Conservation (phyloP, 2,113 vertebrate genomes). For the Muscicapa adusta region DNA sequence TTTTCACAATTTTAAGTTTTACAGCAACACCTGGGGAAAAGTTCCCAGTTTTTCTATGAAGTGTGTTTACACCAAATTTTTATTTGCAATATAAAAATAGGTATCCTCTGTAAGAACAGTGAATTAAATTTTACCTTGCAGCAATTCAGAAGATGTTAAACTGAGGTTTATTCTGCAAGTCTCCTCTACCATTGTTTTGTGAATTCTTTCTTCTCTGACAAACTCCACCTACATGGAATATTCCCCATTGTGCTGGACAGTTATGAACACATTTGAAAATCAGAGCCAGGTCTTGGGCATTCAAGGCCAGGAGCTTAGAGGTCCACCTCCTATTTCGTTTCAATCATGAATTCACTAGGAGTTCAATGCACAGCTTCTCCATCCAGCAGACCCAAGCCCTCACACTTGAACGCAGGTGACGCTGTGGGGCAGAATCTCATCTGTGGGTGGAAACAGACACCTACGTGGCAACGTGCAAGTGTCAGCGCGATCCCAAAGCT, state of each 20-base stretch:
- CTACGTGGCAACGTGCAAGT: accelerated
- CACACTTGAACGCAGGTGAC: not conserved
- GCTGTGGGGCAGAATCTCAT: not conserved
- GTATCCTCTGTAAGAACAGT: not conserved
- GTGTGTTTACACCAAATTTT: not conserved
- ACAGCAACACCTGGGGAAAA: not conserved
- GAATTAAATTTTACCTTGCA: not conserved
- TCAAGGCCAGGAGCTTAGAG: not conserved
- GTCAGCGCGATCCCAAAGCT: not conserved
- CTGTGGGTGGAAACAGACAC: not conserved
- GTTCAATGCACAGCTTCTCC: not conserved
- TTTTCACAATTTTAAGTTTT: not conserved
- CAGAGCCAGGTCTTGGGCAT: not conserved
- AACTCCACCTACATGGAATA: not conserved
- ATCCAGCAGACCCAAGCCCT: not conserved
- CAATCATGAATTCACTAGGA: not conserved
- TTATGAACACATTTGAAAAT: not conserved
- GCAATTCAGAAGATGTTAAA: not conserved
- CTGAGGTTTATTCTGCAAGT: not conserved
- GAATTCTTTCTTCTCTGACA: not conserved
- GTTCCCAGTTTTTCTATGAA: not conserved
- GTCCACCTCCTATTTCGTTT: not conserved
- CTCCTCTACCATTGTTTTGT: accelerated
- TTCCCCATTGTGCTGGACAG: not conserved
- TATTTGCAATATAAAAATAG: not conserved